Evolutionary conservation across 2,797 vertebrate species (phyloP).

Genomic region (Aselliscus stoliczkanus): DNA sequence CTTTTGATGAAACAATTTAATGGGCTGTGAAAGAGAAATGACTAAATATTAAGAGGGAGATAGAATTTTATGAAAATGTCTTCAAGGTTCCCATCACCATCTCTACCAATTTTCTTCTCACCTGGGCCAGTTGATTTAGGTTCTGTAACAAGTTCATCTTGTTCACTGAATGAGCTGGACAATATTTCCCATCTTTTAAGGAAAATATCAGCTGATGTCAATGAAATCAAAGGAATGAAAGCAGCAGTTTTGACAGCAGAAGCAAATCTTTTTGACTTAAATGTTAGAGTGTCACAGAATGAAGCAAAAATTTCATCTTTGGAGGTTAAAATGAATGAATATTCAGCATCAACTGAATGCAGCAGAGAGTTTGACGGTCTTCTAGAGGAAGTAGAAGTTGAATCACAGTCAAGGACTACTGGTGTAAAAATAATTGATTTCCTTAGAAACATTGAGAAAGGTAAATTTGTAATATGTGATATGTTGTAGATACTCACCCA

Average conservation of each 20-base stretch:
- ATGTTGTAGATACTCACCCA: neutral
- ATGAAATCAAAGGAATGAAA: constrained; percentile 74
- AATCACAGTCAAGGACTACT: constrained; percentile 47
- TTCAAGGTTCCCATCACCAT: constrained; percentile 55
- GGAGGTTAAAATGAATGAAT: constrained; percentile 70
- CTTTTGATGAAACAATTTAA: constrained; percentile 45
- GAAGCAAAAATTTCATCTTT: constrained; percentile 75
- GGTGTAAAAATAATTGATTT: constrained; percentile 66
- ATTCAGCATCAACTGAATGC: constrained; percentile 48
- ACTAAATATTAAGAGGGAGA: neutral
- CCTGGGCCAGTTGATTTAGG: constrained; percentile 56
- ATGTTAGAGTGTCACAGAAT: constrained; percentile 65
- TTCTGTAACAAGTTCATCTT: constrained; percentile 57
- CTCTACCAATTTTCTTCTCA: constrained; percentile 53
- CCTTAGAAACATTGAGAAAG: constrained; percentile 68
- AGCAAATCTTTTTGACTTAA: constrained; percentile 69
- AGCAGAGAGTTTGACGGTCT: constrained; percentile 55
- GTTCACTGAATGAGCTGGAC: constrained; percentile 59
- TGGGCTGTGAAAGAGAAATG: constrained; percentile 44
- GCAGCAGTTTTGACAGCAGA: constrained; percentile 66
- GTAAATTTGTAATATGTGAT: constrained; percentile 49
- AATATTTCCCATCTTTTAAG: constrained; percentile 67
- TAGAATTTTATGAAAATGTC: constrained; percentile 65
- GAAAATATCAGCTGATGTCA: constrained; percentile 71
- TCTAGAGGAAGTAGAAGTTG: constrained; percentile 52